Evolutionary conservation across 2,888 invertebrate genomes (phyloP).

Genomic region (Polyommatus icarus): DNA sequence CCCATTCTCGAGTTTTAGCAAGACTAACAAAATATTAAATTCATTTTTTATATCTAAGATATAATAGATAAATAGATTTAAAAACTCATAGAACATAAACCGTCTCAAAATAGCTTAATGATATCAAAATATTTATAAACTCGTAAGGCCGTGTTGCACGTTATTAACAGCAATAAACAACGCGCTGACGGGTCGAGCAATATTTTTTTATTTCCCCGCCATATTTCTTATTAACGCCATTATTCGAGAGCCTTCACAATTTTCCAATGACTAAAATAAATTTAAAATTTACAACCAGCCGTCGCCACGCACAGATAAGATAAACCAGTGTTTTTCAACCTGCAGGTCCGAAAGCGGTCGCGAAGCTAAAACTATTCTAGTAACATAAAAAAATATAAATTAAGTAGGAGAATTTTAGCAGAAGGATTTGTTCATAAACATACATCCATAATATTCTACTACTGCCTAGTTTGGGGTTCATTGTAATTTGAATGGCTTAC

Average conservation of each 20-base stretch:
- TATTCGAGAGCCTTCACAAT: background rate
- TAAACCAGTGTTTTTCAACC: background rate
- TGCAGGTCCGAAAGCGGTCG: no score
- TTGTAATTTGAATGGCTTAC: no score
- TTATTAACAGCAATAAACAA: conserved; percentile 23
- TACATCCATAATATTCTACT: no score
- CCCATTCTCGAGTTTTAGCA: no score
- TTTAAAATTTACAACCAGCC: conserved; percentile 7
- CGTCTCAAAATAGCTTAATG: background rate
- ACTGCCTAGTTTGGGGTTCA: no score
- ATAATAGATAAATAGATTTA: no score
- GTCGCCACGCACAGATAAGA: conserved; percentile 23
- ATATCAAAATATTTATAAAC: background rate
- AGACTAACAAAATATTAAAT: no score
- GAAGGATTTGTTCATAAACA: no score
- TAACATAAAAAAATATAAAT: no score
- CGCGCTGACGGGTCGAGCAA: background rate
- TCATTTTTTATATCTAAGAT: no score
- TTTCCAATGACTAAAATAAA: conserved; percentile 24
- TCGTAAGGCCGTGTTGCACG: background rate
- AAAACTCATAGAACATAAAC: background rate
- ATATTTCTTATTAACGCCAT: conserved; percentile 30
- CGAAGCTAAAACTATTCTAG: no score
- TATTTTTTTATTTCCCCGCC: conserved; percentile 27
- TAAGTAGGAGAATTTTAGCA: no score